These are phyloP conservation scores for Leptoclinus maculatus DNA, from an alignment of 2,797 vertebrate genomes.

Conservation along the genomic window DNA sequence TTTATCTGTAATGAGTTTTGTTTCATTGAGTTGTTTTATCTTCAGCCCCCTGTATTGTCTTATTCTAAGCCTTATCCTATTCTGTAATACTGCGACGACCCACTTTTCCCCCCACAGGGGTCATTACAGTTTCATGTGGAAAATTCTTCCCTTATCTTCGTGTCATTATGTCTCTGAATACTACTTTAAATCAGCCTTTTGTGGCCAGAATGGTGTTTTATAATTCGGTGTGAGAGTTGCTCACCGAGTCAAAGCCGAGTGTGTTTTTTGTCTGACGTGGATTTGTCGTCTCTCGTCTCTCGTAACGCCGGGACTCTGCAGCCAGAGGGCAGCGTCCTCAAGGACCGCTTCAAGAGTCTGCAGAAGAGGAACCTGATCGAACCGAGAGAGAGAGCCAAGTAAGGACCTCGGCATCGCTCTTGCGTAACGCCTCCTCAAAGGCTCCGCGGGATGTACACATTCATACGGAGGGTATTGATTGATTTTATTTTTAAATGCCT, in stretches of 20 bases:
- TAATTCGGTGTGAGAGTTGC: constrained; percentile 41
- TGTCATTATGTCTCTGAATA: constrained; percentile 30
- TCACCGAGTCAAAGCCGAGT: not conserved
- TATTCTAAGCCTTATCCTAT: constrained; percentile 52
- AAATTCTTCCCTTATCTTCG: constrained; percentile 35
- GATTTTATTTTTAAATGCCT: constrained; percentile 5
- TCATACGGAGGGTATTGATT: constrained; percentile 15
- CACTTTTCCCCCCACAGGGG: constrained; percentile 26
- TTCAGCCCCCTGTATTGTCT: constrained; percentile 32
- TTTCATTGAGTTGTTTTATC: constrained; percentile 30
- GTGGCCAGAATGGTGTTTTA: constrained; percentile 31
- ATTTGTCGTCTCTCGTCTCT: constrained; percentile 14
- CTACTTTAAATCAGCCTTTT: constrained; percentile 39
- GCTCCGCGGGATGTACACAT: not conserved
- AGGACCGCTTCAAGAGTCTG: constrained; percentile 94
- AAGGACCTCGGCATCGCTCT: constrained; percentile 66
- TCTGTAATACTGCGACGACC: constrained; percentile 37
- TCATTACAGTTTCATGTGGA: constrained; percentile 30
- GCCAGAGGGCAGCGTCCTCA: constrained; percentile 93
- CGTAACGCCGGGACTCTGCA: constrained; percentile 68
- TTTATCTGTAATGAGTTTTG: constrained; percentile 62
- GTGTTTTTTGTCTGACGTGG: constrained; percentile 13
- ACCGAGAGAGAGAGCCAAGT: constrained; percentile 93
- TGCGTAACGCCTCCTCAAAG: constrained; percentile 36
- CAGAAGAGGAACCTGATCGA: constrained; percentile 94